Percentiles rank a stretch among this genome's conserved stretches.
Evolutionary conservation across 2,888 invertebrate genomes (phyloP).

Genomic region (Iphiclides podalirius): DNA sequence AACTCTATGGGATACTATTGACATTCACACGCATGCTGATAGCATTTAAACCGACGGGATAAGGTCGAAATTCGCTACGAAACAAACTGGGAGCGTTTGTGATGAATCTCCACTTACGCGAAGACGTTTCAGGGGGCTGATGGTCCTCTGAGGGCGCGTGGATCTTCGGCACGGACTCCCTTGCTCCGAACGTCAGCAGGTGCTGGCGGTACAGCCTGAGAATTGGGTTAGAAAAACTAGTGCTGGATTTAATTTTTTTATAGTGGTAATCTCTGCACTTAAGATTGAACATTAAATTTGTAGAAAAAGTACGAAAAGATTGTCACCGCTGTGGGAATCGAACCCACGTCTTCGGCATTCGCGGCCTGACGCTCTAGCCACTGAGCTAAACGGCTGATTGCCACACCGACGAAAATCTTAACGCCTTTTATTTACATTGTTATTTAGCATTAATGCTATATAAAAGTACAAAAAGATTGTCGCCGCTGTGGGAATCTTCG

Average conservation of each 20-base stretch:
- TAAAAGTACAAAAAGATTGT: too few relatives aligned
- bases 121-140: constrained; percentile 58
- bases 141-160: constrained; percentile 61
- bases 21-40: constrained; percentile 13
- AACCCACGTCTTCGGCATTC: too few relatives aligned
- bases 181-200: constrained; percentile 82
- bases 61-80: constrained; percentile 26
- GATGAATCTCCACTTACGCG: constrained; percentile 50
- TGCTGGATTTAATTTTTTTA: background rate
- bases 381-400: too few relatives aligned
- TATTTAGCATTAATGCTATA: background rate
- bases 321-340: too few relatives aligned
- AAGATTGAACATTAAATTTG: too few relatives aligned
- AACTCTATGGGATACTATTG: too few relatives aligned
- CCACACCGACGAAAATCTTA: too few relatives aligned
- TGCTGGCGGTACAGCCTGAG: constrained; percentile 87
- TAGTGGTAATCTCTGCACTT: too few relatives aligned
- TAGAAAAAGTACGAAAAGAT: too few relatives aligned
- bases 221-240: constrained; percentile 20
- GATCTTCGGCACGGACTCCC: constrained; percentile 70
- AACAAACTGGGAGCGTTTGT: background rate
- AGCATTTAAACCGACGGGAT: background rate
- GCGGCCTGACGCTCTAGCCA: too few relatives aligned
- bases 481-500: too few relatives aligned
- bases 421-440: too few relatives aligned